Conservation (phyloP, 2,113 vertebrate species). For the Gobio gobio region DNA sequence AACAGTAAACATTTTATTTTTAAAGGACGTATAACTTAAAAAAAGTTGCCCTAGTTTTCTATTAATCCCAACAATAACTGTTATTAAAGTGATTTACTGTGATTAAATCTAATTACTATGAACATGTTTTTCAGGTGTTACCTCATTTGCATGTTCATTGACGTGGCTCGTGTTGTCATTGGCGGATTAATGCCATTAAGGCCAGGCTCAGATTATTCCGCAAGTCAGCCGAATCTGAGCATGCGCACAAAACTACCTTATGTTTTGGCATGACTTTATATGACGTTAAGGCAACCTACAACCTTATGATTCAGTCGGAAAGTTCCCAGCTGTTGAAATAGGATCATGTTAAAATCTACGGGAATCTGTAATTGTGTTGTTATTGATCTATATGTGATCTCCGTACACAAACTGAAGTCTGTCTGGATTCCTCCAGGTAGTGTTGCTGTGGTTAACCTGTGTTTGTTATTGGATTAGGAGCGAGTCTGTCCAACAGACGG, state of each 20-base stretch:
- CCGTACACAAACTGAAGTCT: neutral
- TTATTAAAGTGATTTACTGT: neutral
- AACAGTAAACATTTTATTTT: neutral
- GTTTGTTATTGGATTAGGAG: slow-evolving; percentile 31
- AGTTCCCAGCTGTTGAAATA: neutral
- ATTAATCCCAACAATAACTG: neutral
- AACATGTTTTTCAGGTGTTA: neutral
- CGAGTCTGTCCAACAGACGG: slow-evolving; percentile 2
- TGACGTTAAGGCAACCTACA: too few relatives aligned
- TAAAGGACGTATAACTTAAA: neutral
- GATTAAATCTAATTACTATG: neutral
- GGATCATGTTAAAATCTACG: neutral
- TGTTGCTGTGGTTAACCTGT: neutral
- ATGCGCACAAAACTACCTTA: neutral
- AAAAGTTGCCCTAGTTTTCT: neutral
- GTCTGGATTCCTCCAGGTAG: neutral
- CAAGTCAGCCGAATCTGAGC: neutral
- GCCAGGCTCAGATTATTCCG: neutral
- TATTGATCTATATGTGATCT: neutral
- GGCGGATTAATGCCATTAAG: slow-evolving; percentile 12
- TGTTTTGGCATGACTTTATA: too few relatives aligned
- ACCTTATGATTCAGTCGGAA: neutral
- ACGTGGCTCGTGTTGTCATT: neutral
- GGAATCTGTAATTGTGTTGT: neutral
- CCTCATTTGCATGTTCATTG: slow-evolving; percentile 13